These are phyloP conservation scores for Scomber colias DNA, from an alignment of 2,113 vertebrate species.

Conservation along the genomic window DNA sequence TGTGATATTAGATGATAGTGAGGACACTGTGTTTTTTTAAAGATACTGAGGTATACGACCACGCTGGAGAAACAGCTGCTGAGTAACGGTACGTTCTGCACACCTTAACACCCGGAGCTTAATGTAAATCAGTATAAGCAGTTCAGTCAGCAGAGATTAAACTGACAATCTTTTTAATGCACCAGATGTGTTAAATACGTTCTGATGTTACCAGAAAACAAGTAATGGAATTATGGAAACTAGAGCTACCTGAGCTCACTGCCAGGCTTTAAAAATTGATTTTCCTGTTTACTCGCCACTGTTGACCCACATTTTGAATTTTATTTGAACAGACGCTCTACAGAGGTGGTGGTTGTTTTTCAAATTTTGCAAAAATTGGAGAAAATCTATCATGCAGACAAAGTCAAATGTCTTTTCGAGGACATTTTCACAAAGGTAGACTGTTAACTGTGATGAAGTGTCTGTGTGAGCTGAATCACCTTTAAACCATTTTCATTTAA, in stretches of 20 bases:
- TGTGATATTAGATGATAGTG: no score
- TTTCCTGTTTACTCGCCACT: not conserved
- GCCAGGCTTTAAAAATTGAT: not conserved
- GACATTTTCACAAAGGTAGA: not conserved
- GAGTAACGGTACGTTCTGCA: not conserved
- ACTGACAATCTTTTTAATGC: conserved; percentile 20
- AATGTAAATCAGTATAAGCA: conserved; percentile 15
- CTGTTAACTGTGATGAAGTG: not conserved
- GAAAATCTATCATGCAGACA: not conserved
- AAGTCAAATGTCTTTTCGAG: not conserved
- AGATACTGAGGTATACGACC: no score
- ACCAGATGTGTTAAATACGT: conserved; percentile 22
- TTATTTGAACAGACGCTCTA: not conserved
- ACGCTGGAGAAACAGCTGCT: not conserved
- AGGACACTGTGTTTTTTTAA: no score
- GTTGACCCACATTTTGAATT: not conserved
- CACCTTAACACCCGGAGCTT: not conserved
- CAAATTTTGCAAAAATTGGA: no score
- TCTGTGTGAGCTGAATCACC: not conserved
- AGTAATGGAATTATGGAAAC: not conserved
- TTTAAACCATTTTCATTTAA: not conserved
- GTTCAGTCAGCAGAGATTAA: conserved; percentile 27
- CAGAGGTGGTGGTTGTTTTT: not conserved
- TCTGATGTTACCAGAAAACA: not conserved
- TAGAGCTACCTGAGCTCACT: not conserved